A percentile compares a stretch with the other conserved stretches of the same genome.
Evolutionary conservation across 2,113 vertebrate species (phyloP).

Genomic region (Catharus fuscescens): DNA sequence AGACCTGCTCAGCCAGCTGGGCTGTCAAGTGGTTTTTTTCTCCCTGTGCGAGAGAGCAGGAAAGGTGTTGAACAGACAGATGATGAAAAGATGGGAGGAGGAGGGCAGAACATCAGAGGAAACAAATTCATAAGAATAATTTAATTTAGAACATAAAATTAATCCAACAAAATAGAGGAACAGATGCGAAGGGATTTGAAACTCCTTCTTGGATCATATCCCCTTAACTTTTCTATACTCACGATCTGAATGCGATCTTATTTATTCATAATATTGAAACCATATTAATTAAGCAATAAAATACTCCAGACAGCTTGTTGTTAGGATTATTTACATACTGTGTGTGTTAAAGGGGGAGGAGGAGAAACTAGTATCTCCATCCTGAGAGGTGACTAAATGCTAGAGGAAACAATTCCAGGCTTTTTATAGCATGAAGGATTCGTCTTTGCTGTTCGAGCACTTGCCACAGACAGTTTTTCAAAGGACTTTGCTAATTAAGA

Average conservation of each 20-base stretch:
- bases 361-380: conserved; percentile 22
- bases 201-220: conserved; percentile 64
- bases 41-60: not conserved
- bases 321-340: conserved; percentile 59
- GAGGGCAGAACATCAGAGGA: conserved; percentile 38
- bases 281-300: conserved; percentile 72
- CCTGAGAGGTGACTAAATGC: not conserved
- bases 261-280: conserved; percentile 70
- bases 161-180: conserved; percentile 64
- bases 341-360: not conserved
- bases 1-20: conserved; percentile 47
- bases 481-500: conserved; percentile 44
- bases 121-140: conserved; percentile 69
- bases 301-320: conserved; percentile 61
- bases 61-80: conserved; percentile 36
- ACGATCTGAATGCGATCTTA: conserved; percentile 35
- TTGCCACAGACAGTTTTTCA: not conserved
- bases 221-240: conserved; percentile 55
- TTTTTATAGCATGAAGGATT: conserved; percentile 44
- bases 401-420: conserved; percentile 20
- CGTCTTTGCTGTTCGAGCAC: not conserved
- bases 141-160: conserved; percentile 75
- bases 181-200: conserved; percentile 75
- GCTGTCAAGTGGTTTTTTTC: conserved; percentile 38
- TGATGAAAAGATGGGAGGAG: conserved; percentile 10